Evolutionary conservation across 2,888 invertebrate genomes (phyloP).

Genomic region (Aphodius granarius): DNA sequence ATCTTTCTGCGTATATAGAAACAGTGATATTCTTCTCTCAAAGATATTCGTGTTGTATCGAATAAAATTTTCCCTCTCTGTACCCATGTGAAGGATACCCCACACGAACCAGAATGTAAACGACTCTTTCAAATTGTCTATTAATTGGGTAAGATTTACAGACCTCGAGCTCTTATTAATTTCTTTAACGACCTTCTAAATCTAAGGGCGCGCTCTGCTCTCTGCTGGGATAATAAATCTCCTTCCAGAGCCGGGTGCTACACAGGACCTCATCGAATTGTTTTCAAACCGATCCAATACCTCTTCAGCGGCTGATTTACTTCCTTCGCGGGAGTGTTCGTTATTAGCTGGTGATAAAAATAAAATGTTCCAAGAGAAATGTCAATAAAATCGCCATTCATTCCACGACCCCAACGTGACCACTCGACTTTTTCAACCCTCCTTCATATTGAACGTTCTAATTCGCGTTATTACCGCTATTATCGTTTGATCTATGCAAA

Average conservation of each 20-base stretch:
- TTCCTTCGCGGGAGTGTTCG: neutral
- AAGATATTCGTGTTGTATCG: no score
- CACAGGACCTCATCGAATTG: neutral
- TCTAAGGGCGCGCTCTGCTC: neutral
- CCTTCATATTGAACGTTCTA: neutral
- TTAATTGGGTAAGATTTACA: neutral
- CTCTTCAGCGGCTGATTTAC: neutral
- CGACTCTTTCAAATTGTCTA: neutral
- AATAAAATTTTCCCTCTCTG: no score
- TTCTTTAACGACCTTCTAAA: neutral
- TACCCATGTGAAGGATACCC: no score
- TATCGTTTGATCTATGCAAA: neutral
- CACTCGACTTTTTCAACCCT: neutral
- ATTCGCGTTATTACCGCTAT: neutral
- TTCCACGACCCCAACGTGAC: neutral
- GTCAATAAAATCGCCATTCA: neutral
- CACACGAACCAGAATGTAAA: neutral
- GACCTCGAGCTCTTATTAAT: neutral
- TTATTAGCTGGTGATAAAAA: neutral
- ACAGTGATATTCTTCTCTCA: no score
- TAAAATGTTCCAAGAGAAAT: neutral
- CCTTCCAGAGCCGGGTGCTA: neutral
- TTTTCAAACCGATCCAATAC: neutral
- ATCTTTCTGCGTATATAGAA: no score
- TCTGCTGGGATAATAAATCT: neutral